These are phyloP conservation scores for Glossophaga mutica DNA, from an alignment of 2,797 vertebrate genomes.

Conservation along the genomic window DNA sequence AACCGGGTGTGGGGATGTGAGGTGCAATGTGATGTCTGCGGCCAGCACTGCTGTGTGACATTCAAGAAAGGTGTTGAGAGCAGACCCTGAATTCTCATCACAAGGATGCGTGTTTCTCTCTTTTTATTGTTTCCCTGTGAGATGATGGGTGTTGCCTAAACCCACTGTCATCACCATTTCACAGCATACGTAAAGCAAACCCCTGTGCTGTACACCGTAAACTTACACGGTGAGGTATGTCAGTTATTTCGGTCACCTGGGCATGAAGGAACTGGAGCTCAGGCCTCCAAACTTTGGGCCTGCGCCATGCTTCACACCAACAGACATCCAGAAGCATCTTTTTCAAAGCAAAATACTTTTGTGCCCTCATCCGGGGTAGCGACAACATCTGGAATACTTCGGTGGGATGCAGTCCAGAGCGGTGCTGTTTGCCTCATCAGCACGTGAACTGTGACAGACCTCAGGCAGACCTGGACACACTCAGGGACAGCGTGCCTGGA, in stretches of 20 bases:
- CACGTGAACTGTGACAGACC: neutral
- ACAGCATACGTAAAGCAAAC: too few species aligned
- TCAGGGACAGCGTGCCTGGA: neutral
- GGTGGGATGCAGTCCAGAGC: neutral
- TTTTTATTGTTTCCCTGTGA: too few species aligned
- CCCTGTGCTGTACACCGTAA: too few species aligned
- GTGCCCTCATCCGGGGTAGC: neutral
- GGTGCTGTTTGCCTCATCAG: neutral
- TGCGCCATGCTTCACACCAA: neutral
- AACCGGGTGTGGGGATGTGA: neutral
- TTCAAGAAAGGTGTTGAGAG: too few species aligned
- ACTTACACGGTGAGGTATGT: too few species aligned
- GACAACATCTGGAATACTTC: neutral
- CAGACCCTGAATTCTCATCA: too few species aligned
- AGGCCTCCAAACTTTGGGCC: neutral
- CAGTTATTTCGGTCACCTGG: neutral
- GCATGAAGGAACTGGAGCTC: neutral
- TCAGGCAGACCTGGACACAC: neutral
- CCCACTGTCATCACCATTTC: too few species aligned
- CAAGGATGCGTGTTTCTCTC: too few species aligned
- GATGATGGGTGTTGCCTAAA: too few species aligned
- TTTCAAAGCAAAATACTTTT: neutral
- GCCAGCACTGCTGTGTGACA: too few species aligned
- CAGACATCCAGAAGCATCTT: neutral
- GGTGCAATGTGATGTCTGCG: too few species aligned